Evolutionary conservation across 1,140 invertebrate species (phyloP).

Genomic region (Protaetia brevitarsis): DNA sequence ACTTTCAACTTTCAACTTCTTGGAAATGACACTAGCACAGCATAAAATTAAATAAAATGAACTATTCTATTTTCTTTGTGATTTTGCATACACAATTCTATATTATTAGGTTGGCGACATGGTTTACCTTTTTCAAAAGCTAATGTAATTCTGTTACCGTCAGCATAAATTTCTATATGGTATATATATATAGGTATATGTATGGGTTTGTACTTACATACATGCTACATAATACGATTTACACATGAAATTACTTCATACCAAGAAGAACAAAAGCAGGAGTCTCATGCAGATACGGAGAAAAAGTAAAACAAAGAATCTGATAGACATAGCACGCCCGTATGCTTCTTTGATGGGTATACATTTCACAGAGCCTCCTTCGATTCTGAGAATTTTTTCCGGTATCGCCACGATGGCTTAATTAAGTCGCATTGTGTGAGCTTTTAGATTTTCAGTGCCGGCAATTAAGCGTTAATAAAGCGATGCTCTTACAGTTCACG

Average conservation of each 20-base stretch:
- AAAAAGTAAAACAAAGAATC: background rate
- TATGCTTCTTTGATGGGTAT: background rate
- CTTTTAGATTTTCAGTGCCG: conserved; percentile 14
- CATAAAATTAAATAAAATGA: no score
- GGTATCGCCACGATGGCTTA: background rate
- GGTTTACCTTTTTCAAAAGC: no score
- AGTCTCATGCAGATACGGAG: background rate
- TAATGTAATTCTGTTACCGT: no score
- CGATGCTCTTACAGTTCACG: conserved; percentile 1
- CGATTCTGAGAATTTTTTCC: conserved; percentile 4
- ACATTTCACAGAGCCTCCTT: background rate
- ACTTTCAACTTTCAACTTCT: no score
- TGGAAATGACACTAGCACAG: no score
- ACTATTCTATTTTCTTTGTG: no score
- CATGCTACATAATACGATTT: no score
- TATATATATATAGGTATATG: no score
- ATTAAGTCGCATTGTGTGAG: conserved; percentile 14
- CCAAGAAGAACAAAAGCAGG: background rate
- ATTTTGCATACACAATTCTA: no score
- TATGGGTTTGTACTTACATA: no score
- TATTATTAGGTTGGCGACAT: no score
- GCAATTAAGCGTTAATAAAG: conserved; percentile 16
- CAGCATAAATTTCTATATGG: no score
- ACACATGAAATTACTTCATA: background rate
- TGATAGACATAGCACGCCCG: background rate